A percentile compares a stretch with the other conserved stretches of the same genome.
Conservation (phyloP, 2,113 vertebrate genomes). For the Delphinus delphis region DNA sequence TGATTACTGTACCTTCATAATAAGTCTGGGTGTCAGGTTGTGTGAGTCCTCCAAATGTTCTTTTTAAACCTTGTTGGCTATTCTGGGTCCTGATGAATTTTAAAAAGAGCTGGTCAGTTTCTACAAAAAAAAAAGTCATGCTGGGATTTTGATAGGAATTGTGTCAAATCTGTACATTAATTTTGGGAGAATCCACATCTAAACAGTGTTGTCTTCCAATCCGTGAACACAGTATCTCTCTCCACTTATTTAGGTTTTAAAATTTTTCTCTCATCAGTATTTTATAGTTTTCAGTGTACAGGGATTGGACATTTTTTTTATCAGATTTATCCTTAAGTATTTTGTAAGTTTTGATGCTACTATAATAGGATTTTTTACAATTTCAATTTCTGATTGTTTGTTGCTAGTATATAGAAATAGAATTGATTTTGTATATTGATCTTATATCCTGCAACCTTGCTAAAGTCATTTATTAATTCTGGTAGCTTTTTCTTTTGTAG, state of each 20-base stretch:
- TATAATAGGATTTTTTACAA: background rate
- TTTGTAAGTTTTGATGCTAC: constrained; percentile 1
- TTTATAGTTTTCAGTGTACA: background rate
- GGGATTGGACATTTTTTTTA: background rate
- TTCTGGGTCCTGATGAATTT: background rate
- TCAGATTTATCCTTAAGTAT: background rate
- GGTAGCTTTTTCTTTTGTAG: background rate
- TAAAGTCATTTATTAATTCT: constrained; percentile 12
- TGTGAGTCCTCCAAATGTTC: background rate
- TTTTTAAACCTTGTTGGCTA: background rate
- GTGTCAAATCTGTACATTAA: background rate
- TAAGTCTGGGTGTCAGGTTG: background rate
- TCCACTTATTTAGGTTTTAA: background rate
- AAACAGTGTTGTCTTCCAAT: background rate
- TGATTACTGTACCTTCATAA: background rate
- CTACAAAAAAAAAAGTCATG: background rate
- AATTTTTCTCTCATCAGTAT: background rate
- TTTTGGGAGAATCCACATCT: background rate
- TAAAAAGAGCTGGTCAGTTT: background rate
- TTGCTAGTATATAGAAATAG: background rate
- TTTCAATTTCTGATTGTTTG: background rate
- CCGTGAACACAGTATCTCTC: background rate
- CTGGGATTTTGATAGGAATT: background rate
- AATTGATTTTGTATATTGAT: constrained; percentile 18
- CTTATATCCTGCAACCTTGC: background rate